Evolutionary conservation across 2,113 vertebrate species (phyloP).

Genomic region (Megaceryle torquata): DNA sequence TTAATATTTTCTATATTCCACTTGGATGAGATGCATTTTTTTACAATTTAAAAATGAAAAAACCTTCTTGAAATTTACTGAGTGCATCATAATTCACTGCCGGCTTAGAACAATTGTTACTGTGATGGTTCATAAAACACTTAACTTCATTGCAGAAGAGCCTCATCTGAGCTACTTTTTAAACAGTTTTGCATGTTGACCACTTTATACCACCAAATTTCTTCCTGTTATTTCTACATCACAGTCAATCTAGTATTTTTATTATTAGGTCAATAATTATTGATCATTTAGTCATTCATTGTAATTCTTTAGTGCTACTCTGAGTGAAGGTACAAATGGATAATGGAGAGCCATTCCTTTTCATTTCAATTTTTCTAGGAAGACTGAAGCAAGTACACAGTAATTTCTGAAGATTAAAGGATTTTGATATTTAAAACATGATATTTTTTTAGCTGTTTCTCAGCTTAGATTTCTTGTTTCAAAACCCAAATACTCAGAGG

Average conservation of each 20-base stretch:
- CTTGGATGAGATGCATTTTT: neutral
- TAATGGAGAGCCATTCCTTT: neutral
- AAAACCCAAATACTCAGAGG: neutral
- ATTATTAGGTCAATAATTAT: slow-evolving; percentile 1
- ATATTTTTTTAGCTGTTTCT: neutral
- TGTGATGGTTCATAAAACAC: neutral
- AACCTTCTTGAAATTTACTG: neutral
- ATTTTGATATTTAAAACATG: neutral
- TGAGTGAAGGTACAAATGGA: neutral
- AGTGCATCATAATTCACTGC: neutral
- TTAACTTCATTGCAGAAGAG: neutral
- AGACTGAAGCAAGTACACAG: neutral
- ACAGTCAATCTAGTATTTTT: neutral
- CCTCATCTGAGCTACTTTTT: neutral
- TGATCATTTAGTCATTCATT: neutral
- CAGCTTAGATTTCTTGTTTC: neutral
- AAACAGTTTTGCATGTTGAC: neutral
- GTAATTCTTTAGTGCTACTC: neutral
- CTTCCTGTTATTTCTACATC: neutral
- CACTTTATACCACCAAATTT: neutral
- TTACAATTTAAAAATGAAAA: neutral
- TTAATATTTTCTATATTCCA: neutral
- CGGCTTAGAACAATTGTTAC: neutral
- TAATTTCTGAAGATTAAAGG: neutral
- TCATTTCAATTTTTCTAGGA: neutral